These are phyloP conservation scores for Lonchura striata DNA, from an alignment of 2,113 vertebrate genomes.

Conservation along the genomic window DNA sequence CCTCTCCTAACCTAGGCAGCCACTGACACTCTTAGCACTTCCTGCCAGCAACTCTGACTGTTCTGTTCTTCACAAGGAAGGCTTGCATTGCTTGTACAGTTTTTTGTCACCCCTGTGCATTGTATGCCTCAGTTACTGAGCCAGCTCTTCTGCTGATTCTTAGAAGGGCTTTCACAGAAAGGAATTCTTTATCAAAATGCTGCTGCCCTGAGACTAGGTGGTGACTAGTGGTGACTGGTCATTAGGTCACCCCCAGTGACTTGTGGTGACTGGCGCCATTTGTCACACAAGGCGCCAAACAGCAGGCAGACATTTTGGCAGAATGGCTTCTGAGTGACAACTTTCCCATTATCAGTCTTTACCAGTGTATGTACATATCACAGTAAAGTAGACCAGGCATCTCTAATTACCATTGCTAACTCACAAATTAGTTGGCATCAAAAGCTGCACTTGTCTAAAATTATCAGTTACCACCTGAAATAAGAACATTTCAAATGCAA, in stretches of 20 bases:
- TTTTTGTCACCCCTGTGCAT: neutral
- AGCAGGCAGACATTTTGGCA: neutral
- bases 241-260: neutral
- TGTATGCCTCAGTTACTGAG: neutral
- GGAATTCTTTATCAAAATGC: neutral
- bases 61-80: neutral
- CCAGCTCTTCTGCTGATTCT: neutral
- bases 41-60: neutral
- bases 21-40: constrained; percentile 6
- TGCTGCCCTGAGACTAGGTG: neutral
- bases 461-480: neutral
- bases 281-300: neutral
- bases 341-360: neutral
- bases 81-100: neutral
- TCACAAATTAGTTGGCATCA: neutral
- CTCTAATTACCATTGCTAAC: neutral
- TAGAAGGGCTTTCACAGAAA: neutral
- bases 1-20: constrained; percentile 28
- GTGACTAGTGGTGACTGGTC: neutral
- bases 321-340: neutral
- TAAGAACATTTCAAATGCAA: neutral
- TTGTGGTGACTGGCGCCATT: neutral
- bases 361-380: neutral
- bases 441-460: neutral
- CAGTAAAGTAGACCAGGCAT: neutral